Conservation (phyloP, 2,888 invertebrate genomes). For the Lasioglossum marginatum region DNA sequence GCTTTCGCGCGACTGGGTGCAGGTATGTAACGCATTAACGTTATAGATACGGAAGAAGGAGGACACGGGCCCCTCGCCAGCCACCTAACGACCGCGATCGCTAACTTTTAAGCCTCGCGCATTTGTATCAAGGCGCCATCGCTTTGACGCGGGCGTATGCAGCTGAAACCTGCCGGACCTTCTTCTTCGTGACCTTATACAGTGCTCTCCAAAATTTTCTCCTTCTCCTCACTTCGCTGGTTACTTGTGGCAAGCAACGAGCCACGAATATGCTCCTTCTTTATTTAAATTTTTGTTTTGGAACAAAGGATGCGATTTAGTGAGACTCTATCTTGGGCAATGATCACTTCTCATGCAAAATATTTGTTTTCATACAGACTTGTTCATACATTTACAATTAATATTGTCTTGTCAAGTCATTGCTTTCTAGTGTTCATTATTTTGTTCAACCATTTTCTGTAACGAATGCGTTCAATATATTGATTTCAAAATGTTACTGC, state of each 20-base stretch:
- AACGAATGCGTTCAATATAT: too few relatives aligned
- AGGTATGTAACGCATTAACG: conserved; percentile 79
- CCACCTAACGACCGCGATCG: conserved; percentile 74
- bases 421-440: too few relatives aligned
- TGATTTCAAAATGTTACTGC: background rate
- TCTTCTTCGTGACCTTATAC: background rate
- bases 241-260: background rate
- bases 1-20: conserved; percentile 50
- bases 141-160: background rate
- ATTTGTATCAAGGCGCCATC: conserved; percentile 68
- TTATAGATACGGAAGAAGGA: conserved; percentile 77
- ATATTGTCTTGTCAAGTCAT: background rate
- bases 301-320: background rate
- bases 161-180: background rate
- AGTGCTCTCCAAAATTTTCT: background rate
- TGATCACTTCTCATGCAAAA: background rate
- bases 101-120: conserved; percentile 75
- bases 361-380: background rate
- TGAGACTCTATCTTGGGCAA: too few relatives aligned
- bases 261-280: background rate
- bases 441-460: too few relatives aligned
- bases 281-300: background rate
- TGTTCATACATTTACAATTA: background rate
- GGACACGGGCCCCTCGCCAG: conserved; percentile 70
- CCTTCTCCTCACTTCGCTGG: background rate